A percentile compares a stretch with the other conserved stretches of the same genome.
Conservation (phyloP, 1,140 invertebrate species). For the Polypedilum pembai region DNA sequence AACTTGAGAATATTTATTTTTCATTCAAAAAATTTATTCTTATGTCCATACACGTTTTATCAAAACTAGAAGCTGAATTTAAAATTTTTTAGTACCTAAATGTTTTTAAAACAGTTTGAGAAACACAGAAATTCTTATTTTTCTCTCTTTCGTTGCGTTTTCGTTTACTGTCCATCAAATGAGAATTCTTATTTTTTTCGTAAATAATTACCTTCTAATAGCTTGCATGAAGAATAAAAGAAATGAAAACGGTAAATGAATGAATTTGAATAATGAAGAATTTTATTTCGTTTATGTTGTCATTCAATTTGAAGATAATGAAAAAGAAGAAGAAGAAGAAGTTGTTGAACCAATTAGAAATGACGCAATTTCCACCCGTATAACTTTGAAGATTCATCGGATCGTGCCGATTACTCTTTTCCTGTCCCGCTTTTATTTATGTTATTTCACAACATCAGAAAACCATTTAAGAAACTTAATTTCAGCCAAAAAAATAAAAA, state of each 20-base stretch:
- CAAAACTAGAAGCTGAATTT: too few relatives aligned
- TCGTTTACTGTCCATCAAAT: neutral
- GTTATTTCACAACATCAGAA: neutral
- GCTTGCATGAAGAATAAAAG: neutral
- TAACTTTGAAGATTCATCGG: neutral
- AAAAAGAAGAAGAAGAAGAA: conserved; percentile 1
- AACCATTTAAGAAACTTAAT: neutral
- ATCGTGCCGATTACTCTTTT: conserved; percentile 16
- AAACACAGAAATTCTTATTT: too few relatives aligned
- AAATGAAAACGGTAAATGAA: conserved; percentile 4
- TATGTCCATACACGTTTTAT: neutral
- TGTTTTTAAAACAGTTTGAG: too few relatives aligned
- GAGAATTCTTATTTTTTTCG: conserved; percentile 1
- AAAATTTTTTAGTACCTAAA: too few relatives aligned
- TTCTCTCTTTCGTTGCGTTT: neutral
- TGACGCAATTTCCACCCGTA: conserved; percentile 9
- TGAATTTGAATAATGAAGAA: conserved; percentile 19
- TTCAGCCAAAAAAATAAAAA: neutral
- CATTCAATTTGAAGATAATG: conserved; percentile 11
- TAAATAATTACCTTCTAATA: conserved; percentile 14
- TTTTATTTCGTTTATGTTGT: neutral
- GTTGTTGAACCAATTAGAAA: conserved; percentile 18
- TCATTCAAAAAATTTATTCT: neutral
- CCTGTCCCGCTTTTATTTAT: conserved; percentile 10
- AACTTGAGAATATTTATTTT: neutral